Evolutionary conservation across 2,797 vertebrate species (phyloP).

Genomic region (Loris lydekkerianus): DNA sequence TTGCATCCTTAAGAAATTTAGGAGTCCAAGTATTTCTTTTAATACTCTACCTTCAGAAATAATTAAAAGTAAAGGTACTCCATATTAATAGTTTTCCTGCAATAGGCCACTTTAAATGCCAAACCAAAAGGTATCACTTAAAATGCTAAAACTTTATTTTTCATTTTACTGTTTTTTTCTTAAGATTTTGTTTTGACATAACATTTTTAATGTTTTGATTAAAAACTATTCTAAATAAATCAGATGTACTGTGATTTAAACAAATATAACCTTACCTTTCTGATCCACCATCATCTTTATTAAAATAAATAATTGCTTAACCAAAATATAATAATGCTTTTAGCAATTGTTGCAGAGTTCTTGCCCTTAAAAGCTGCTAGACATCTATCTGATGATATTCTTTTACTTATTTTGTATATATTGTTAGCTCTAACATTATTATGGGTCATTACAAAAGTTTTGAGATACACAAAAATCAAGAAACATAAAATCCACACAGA

Average conservation of each 20-base stretch:
- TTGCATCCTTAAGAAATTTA: slow-evolving; percentile 25
- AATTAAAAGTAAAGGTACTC: not conserved
- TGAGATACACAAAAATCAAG: too few species aligned
- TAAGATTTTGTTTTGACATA: not conserved
- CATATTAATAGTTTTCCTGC: slow-evolving; percentile 7
- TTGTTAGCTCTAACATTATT: slow-evolving; percentile 6
- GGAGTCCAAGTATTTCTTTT: not conserved
- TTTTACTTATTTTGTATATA: not conserved
- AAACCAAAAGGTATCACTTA: not conserved
- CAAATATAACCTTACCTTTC: slow-evolving; percentile 17
- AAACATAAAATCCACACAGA: too few species aligned
- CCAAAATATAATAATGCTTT: slow-evolving; percentile 32
- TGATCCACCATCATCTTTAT: not conserved
- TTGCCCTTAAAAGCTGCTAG: not conserved
- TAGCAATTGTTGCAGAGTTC: slow-evolving; percentile 13
- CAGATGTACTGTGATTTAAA: not conserved
- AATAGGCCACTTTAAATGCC: not conserved
- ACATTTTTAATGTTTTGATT: not conserved
- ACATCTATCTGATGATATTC: not conserved
- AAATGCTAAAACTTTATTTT: slow-evolving; percentile 35
- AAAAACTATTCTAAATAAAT: slow-evolving; percentile 58
- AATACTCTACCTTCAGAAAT: slow-evolving; percentile 30
- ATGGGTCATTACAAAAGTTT: too few species aligned
- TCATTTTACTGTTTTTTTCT: not conserved
- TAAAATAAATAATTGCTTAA: slow-evolving; percentile 19